These are phyloP conservation scores for Deilephila elpenor DNA, from an alignment of 2,888 invertebrate genomes.

Conservation along the genomic window DNA sequence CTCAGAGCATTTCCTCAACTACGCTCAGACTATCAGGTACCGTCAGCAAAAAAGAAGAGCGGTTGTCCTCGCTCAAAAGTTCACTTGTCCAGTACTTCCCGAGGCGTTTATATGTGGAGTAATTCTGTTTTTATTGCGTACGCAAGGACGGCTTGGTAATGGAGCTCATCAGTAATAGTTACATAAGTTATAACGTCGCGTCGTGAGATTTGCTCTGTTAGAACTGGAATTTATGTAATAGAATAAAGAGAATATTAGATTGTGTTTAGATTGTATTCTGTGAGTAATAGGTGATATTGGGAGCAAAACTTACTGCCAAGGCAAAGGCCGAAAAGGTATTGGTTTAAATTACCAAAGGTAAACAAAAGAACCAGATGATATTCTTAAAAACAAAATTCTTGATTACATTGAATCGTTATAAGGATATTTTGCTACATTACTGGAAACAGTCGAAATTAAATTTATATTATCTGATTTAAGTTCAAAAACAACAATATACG, in stretches of 20 bases:
- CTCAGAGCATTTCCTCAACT: background rate
- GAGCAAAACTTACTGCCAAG: too few relatives aligned
- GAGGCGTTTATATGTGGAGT: slow-evolving; percentile 40
- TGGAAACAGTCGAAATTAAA: background rate
- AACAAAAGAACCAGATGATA: background rate
- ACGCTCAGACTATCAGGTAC: slow-evolving; percentile 39
- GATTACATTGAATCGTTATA: background rate
- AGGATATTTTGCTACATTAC: background rate
- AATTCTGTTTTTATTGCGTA: slow-evolving; percentile 27
- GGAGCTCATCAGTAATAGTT: background rate
- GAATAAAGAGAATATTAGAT: background rate
- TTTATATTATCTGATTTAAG: background rate
- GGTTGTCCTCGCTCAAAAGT: slow-evolving; percentile 70
- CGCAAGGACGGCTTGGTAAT: background rate
- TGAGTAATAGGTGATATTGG: too few relatives aligned
- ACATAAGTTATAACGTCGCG: background rate
- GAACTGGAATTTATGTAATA: background rate
- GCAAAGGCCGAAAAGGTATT: too few relatives aligned
- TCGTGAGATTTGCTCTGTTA: slow-evolving; percentile 8
- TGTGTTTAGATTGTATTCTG: too few relatives aligned
- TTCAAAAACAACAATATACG: too few relatives aligned
- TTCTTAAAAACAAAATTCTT: background rate
- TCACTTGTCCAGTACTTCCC: slow-evolving; percentile 70
- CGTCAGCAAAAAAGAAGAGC: slow-evolving; percentile 64
- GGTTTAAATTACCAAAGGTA: background rate